These are phyloP conservation scores for Octodon degus DNA, from an alignment of 2,113 vertebrate species.

Conservation along the genomic window DNA sequence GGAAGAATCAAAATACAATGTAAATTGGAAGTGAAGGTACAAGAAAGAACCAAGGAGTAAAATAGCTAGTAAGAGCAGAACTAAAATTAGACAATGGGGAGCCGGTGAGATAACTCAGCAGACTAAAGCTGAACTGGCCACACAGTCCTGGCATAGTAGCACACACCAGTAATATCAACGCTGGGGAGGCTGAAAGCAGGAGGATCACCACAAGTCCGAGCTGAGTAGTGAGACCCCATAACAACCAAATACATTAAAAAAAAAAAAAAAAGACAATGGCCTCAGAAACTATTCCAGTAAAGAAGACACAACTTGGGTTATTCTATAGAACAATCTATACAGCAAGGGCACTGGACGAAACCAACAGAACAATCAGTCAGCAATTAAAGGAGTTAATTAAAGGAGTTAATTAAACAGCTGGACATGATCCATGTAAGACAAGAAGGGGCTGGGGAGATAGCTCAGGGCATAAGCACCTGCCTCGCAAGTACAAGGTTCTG, in stretches of 20 bases:
- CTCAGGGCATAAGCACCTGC: no score
- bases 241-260: no score
- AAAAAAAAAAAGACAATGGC: background rate
- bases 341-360: background rate
- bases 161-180: no score
- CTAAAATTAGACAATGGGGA: background rate
- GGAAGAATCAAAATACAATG: background rate
- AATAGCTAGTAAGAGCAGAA: background rate
- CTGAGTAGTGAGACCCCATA: no score
- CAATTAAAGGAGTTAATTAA: background rate
- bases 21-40: background rate
- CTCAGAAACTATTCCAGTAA: background rate
- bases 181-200: no score
- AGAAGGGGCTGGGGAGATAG: no score
- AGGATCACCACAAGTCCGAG: no score
- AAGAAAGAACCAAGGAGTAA: background rate
- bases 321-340: background rate
- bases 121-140: no score
- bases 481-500: no score
- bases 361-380: background rate
- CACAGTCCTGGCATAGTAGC: no score
- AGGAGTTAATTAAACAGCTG: background rate
- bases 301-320: constrained; percentile 10
- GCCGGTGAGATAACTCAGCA: no score
- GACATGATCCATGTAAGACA: background rate